phyloP scores from a whole-genome alignment of 2,888 invertebrate species.

The Cantharis flavilabris region DNA sequence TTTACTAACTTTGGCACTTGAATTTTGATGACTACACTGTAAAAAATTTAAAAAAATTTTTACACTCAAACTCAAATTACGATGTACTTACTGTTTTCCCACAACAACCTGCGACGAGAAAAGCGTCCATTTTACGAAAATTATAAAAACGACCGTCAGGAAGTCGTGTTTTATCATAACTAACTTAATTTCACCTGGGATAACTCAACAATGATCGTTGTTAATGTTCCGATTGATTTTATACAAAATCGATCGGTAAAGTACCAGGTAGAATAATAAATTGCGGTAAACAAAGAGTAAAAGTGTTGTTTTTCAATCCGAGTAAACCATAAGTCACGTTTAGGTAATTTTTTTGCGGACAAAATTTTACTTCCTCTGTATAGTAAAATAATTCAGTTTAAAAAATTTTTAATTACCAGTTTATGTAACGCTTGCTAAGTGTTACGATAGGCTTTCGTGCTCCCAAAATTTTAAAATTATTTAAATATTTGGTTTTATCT shows the following conservation, averaged over 20 bases:
- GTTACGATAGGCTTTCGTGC: not conserved
- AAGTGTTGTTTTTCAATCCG: not conserved
- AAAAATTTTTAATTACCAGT: not conserved
- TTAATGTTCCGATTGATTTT: not conserved
- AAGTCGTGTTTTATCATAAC: not conserved
- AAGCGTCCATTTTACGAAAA: not conserved
- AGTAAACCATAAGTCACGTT: not conserved
- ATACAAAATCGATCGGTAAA: not conserved
- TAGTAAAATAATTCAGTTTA: not conserved
- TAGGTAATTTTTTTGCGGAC: not conserved
- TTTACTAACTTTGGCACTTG: not conserved
- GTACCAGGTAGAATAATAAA: not conserved
- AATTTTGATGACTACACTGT: not conserved
- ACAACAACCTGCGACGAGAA: not conserved
- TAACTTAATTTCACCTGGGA: not conserved
- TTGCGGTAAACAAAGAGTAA: not conserved
- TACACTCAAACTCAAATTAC: too few relatives aligned
- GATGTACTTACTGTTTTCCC: not conserved
- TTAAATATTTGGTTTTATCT: not conserved
- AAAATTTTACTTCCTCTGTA: not conserved
- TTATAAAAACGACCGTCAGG: not conserved
- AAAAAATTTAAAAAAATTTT: not conserved
- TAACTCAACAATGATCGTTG: not conserved
- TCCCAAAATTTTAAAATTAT: not conserved
- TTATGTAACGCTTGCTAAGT: not conserved